phyloP scores from a whole-genome alignment of 37 sponge, comb jelly and placozoan genomes.

The Spongilla lacustris region DNA sequence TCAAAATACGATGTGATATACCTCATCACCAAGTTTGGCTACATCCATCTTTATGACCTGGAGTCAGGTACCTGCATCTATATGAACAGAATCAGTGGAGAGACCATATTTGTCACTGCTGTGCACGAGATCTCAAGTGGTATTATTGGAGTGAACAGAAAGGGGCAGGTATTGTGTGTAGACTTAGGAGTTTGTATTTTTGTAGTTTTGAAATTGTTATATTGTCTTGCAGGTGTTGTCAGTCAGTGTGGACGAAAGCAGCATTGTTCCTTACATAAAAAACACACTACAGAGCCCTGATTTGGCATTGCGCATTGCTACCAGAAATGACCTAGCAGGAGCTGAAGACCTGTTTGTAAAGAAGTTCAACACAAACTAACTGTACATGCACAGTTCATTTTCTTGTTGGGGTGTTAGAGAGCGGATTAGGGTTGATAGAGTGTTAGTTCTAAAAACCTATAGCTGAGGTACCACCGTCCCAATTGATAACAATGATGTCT shows the following conservation, averaged over 20 bases:
- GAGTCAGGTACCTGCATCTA: conserved; percentile 98
- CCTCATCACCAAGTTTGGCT: conserved; percentile 99
- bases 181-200: too few species aligned
- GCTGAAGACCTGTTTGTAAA: conserved; percentile 85
- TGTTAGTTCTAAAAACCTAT: too few species aligned
- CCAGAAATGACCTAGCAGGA: conserved; percentile 60
- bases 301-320: conserved; percentile 51
- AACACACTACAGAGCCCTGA: conserved; percentile 65
- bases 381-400: too few species aligned
- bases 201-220: too few species aligned
- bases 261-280: conserved; percentile 59
- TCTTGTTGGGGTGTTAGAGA: too few species aligned
- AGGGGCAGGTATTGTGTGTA: conserved; percentile 90
- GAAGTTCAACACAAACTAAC: conserved; percentile 98
- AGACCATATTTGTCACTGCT: conserved; percentile 99
- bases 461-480: too few species aligned
- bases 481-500: too few species aligned
- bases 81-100: conserved; percentile 98
- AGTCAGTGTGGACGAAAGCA: conserved; percentile 53
- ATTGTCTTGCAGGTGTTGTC: conserved; percentile 35
- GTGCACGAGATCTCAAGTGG: conserved; percentile 92
- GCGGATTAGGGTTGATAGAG: too few species aligned
- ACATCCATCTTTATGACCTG: conserved; percentile 96
- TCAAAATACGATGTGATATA: conserved; percentile 89
- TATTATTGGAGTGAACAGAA: conserved; percentile 97